Evolutionary conservation across 2,797 vertebrate species (phyloP).

Genomic region (Aulostomus chinensis): DNA sequence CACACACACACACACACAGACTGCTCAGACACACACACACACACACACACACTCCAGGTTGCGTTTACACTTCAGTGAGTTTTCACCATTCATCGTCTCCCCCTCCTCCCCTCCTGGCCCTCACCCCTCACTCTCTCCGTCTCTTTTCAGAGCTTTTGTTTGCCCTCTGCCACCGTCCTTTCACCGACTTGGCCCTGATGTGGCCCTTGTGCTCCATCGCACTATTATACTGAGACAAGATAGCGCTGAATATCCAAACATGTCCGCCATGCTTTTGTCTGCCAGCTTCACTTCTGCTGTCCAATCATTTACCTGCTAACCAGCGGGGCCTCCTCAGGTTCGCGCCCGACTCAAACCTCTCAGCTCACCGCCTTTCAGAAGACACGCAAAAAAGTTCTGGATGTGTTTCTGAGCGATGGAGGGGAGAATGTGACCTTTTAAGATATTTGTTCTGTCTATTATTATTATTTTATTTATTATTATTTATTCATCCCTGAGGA

Average conservation of each 20-base stretch:
- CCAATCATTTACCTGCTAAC: no score
- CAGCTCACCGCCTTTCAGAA: no score
- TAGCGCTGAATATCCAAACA: constrained; percentile 73
- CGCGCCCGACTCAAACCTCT: no score
- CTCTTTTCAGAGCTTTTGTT: constrained; percentile 95
- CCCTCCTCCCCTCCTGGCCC: constrained; percentile 18
- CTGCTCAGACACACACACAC: constrained; percentile 54
- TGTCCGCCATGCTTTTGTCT: constrained; percentile 60
- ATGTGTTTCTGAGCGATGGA: no score
- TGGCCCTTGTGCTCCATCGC: constrained; percentile 87
- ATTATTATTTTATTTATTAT: no score
- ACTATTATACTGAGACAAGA: constrained; percentile 73
- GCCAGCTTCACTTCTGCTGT: no score
- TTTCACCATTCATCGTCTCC: constrained; percentile 88
- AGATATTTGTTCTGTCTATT: no score
- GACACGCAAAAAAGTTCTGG: no score
- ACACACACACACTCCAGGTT: constrained; percentile 74
- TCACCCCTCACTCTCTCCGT: constrained; percentile 69
- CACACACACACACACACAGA: constrained; percentile 80
- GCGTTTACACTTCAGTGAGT: constrained; percentile 97
- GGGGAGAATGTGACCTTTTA: no score
- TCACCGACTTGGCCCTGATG: constrained; percentile 88
- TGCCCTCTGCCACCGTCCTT: constrained; percentile 90
- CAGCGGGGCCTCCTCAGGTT: no score
- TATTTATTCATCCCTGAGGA: no score